Conservation (phyloP, 2,888 invertebrate species). For the Metellina segmentata region DNA sequence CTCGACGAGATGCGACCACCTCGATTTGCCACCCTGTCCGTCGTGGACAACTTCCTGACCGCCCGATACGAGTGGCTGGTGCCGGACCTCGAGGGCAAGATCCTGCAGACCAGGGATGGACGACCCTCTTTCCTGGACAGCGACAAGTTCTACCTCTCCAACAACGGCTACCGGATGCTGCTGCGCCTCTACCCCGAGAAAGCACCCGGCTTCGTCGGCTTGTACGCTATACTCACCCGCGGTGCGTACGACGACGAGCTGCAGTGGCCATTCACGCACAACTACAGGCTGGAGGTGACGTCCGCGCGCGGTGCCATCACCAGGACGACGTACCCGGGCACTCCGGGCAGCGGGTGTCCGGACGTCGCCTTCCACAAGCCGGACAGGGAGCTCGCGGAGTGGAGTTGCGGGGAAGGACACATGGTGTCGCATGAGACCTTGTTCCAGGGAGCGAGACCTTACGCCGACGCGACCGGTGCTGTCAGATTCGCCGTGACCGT, state of each 20-base stretch:
- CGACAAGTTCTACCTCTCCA: constrained; percentile 74
- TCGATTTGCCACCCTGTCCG: constrained; percentile 62
- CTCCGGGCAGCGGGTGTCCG: constrained; percentile 66
- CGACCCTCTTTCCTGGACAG: constrained; percentile 69
- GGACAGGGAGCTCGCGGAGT: constrained; percentile 72
- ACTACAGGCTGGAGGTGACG: constrained; percentile 52
- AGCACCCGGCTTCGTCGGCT: constrained; percentile 45
- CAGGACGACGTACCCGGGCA: constrained; percentile 64
- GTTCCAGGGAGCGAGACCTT: not conserved
- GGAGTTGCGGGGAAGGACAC: constrained; percentile 76
- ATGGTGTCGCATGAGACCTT: constrained; percentile 71
- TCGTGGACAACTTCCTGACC: constrained; percentile 38
- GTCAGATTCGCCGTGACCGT: constrained; percentile 54
- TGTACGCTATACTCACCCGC: constrained; percentile 67
- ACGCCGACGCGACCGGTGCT: constrained; percentile 5
- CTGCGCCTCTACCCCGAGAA: constrained; percentile 74
- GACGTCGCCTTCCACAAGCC: constrained; percentile 70
- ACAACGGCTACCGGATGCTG: constrained; percentile 76
- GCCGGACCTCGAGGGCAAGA: constrained; percentile 57
- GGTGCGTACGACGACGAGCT: constrained; percentile 69
- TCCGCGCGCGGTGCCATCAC: not conserved
- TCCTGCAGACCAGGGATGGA: constrained; percentile 28
- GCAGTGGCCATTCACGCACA: constrained; percentile 67
- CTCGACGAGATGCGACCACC: constrained; percentile 72
- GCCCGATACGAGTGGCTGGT: constrained; percentile 68